Conservation (phyloP, 64 coral and sea anemone species). For the Trachythela sp. region DNA sequence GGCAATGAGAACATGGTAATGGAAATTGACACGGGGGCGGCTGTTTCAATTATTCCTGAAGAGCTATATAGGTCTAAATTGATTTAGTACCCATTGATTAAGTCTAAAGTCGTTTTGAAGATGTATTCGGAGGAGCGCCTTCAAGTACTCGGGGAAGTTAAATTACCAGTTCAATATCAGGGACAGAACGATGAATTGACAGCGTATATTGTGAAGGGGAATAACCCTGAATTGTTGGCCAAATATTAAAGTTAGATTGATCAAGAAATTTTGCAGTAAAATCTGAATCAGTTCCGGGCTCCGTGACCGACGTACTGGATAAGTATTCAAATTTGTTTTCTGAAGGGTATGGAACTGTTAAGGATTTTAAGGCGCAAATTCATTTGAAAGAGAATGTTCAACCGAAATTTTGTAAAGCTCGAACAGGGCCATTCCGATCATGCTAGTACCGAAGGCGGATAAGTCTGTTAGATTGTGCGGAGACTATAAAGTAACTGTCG, state of each 20-base stretch:
- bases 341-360: neutral
- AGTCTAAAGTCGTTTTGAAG: neutral
- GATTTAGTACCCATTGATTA: neutral
- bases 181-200: neutral
- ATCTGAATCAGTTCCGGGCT: neutral
- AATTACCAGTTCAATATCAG: neutral
- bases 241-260: constrained; percentile 13
- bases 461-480: neutral
- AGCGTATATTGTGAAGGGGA: neutral
- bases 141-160: neutral
- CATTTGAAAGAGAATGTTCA: constrained; percentile 1
- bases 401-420: neutral
- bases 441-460: neutral
- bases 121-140: neutral
- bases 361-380: neutral
- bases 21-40: neutral
- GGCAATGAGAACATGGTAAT: neutral
- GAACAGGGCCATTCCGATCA: neutral
- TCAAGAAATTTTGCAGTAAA: neutral
- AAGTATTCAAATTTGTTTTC: neutral
- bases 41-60: constrained; percentile 5
- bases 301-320: neutral
- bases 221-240: neutral
- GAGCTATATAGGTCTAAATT: neutral
- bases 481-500: constrained; percentile 10